Conservation (phyloP, 2,888 invertebrate genomes). For the Eupithecia pulchellata region DNA sequence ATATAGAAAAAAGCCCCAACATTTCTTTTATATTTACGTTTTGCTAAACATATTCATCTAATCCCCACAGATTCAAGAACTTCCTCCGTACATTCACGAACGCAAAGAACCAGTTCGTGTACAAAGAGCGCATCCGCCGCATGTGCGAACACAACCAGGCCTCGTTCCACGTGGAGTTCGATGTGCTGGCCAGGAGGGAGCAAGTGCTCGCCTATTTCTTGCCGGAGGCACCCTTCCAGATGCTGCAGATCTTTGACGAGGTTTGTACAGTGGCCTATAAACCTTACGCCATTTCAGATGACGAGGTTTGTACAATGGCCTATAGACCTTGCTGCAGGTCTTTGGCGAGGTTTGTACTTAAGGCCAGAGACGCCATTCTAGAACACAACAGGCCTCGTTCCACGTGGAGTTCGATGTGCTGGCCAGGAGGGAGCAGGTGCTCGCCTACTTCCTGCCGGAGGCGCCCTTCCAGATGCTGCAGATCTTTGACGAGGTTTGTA, state of each 20-base stretch:
- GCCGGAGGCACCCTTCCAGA: conserved; percentile 98
- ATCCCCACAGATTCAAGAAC: conserved; percentile 89
- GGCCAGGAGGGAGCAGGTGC: too few species aligned
- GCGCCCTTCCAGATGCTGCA: background rate
- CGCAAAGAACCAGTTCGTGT: conserved; percentile 93
- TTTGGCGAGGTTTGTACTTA: conserved; percentile 90
- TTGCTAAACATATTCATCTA: background rate
- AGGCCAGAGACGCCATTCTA: too few species aligned
- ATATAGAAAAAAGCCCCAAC: too few species aligned
- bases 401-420: too few species aligned
- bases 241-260: conserved; percentile 98
- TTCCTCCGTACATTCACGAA: conserved; percentile 96
- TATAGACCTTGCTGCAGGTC: conserved; percentile 98
- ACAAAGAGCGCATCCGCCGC: conserved; percentile 95
- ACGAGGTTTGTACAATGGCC: too few species aligned
- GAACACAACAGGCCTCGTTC: too few species aligned
- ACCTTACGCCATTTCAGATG: too few species aligned
- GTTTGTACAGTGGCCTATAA: too few species aligned
- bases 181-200: conserved; percentile 94
- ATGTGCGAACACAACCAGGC: conserved; percentile 97
- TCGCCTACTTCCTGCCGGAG: background rate
- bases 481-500: too few species aligned
- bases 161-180: conserved; percentile 97
- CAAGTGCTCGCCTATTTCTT: conserved; percentile 98
- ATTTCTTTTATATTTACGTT: too few species aligned